A percentile compares a stretch with the other conserved stretches of the same genome.
Evolutionary conservation across 2,113 vertebrate genomes (phyloP).

Genomic region (Pimephales promelas): DNA sequence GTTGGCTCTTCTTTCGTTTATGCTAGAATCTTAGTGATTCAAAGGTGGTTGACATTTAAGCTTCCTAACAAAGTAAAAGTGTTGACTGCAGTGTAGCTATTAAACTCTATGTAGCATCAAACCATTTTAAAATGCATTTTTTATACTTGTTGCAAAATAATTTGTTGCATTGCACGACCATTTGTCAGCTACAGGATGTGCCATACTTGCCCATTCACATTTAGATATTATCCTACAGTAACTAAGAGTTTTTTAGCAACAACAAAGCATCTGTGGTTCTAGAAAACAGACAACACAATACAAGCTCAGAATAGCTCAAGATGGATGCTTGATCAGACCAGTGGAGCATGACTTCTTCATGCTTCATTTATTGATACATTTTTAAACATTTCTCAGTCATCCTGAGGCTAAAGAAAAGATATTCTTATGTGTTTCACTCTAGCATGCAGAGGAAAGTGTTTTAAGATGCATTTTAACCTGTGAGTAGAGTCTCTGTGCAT

Average conservation of each 20-base stretch:
- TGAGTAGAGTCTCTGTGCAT: neutral
- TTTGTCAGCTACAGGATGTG: neutral
- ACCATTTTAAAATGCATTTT: neutral
- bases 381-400: neutral
- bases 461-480: neutral
- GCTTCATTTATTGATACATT: no score
- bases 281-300: neutral
- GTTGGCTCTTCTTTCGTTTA: neutral
- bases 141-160: neutral
- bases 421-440: neutral
- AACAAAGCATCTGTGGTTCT: neutral
- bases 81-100: neutral
- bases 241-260: neutral
- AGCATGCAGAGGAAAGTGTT: neutral
- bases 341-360: neutral
- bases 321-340: neutral
- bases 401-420: neutral
- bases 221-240: neutral
- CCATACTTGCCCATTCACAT: neutral
- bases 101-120: neutral
- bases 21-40: neutral
- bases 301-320: neutral
- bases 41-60: neutral
- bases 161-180: neutral
- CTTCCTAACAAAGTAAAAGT: neutral